A percentile compares a stretch with the other conserved stretches of the same genome.
These are phyloP conservation scores for pig (Sus scrofa) DNA, from an alignment of 2,113 vertebrate genomes.

Conservation along the genomic window DNA sequence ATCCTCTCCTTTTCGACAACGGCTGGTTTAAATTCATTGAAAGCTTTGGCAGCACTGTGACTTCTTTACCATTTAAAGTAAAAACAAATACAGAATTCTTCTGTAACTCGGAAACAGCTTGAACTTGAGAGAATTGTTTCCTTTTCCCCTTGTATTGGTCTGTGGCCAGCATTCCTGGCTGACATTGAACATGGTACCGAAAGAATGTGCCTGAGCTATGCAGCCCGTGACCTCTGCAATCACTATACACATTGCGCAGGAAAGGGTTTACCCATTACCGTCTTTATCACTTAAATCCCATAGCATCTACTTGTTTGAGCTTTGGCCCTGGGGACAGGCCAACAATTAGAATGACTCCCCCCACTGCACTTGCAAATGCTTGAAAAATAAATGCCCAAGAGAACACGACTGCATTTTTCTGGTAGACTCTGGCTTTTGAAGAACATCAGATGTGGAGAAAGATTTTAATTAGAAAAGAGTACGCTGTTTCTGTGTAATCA, in stretches of 20 bases:
- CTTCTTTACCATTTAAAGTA: not conserved
- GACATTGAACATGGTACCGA: not conserved
- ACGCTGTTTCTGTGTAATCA: not conserved
- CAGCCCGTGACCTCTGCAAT: constrained; percentile 59
- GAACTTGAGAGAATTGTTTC: not conserved
- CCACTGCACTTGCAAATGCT: not conserved
- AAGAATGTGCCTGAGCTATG: constrained; percentile 35
- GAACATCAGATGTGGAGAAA: not conserved
- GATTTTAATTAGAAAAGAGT: constrained; percentile 17
- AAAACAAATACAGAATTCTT: not conserved
- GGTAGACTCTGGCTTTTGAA: not conserved
- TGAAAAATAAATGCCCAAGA: constrained; percentile 8
- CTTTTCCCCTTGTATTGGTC: not conserved
- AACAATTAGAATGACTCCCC: not conserved
- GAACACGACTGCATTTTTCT: not conserved
- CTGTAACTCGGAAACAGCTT: not conserved
- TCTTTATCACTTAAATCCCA: not conserved
- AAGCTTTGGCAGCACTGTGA: not conserved
- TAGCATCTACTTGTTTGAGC: not conserved
- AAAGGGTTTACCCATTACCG: not conserved
- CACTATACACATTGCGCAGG: not conserved
- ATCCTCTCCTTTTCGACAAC: not conserved
- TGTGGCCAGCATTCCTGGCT: constrained; percentile 24
- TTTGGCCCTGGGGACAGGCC: not conserved
- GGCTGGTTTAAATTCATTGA: not conserved